Evolutionary conservation across 2,888 invertebrate species (phyloP), one percentile per base, ranked within the genome.

Genomic region (Colostygia pectinataria): DNA sequence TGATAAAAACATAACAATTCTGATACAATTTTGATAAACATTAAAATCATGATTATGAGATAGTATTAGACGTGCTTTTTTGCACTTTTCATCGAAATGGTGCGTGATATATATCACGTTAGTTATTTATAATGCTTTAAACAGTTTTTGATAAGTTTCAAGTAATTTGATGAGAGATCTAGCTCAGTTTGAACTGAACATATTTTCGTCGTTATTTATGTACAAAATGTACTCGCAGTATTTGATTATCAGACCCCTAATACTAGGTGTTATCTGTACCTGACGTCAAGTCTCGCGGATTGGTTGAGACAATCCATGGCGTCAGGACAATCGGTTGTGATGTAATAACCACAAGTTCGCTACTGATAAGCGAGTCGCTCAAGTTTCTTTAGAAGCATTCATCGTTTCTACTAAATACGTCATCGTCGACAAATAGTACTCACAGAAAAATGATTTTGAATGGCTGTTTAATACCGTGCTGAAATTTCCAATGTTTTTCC

Each of bases 261-360:
- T n/a, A n/a, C n/a, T n/a, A n/a, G n/a, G n/a, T n/a, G n/a, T n/a
- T n/a, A n/a, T n/a, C n/a, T n/a, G n/a, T n/a, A n/a, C n/a, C n/a
- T n/a, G n/a, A 20, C 6, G 1, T 6, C 20, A 20, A 1, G 23
- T 23, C 10, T 7, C 12, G n/a, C 8, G 20, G 18, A 28, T 10
- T 20, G 15, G 33, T 34, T 20, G 10, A n/a, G 12, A 23, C 23
- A 10, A 27, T 15, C 41, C 9, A 29, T 34, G 25, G 6, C 13
- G 45, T 29, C 31, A 12, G 42, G 33, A 39, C 23, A 44, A 18
- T 23, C 10, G 27, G 23, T 47, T 36, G 39, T 33, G 31, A n/a
- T n/a, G n/a, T n/a, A n/a, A n/a, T 50, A 31, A 44, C 40, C 28
- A 14, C 24, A 32, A 42, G 18, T 37, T 39, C 18, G 8, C 15